phyloP scores from a whole-genome alignment of 2,888 invertebrate species.

The Sepioteuthis lessoniana region DNA sequence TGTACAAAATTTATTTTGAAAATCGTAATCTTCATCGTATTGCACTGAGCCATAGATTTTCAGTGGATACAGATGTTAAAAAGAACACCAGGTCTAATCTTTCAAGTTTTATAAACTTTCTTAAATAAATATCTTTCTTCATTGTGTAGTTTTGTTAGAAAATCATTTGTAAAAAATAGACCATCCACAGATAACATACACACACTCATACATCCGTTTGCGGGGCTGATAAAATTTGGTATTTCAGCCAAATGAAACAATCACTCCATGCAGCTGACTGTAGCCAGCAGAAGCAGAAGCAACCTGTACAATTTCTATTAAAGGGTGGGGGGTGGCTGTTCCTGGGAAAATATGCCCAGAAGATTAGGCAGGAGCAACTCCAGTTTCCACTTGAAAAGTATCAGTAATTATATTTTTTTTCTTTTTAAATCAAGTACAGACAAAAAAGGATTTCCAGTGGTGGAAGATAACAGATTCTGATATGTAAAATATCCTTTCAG shows the following conservation, averaged over 20 bases:
- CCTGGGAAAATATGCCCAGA: too few species aligned
- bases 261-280: neutral
- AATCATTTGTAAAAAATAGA: slow-evolving; percentile 4
- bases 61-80: neutral
- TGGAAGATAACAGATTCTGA: slow-evolving; percentile 17
- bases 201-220: neutral
- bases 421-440: too few species aligned
- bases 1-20: neutral
- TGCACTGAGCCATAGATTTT: neutral
- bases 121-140: slow-evolving; percentile 33
- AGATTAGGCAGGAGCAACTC: too few species aligned
- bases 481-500: neutral
- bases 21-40: too few species aligned
- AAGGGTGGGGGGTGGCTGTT: too few species aligned
- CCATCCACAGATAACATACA: neutral
- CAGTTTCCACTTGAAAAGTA: too few species aligned
- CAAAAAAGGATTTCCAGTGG: too few species aligned
- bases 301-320: neutral
- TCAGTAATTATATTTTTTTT: too few species aligned
- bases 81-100: neutral
- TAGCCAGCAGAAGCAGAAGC: neutral
- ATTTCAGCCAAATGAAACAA: neutral
- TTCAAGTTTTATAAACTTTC: neutral
- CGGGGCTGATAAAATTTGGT: neutral
- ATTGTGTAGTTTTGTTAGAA: slow-evolving; percentile 1